Evolutionary conservation across 2,797 vertebrate species (phyloP).

Genomic region (Microctenopoma stevenorrisi): DNA sequence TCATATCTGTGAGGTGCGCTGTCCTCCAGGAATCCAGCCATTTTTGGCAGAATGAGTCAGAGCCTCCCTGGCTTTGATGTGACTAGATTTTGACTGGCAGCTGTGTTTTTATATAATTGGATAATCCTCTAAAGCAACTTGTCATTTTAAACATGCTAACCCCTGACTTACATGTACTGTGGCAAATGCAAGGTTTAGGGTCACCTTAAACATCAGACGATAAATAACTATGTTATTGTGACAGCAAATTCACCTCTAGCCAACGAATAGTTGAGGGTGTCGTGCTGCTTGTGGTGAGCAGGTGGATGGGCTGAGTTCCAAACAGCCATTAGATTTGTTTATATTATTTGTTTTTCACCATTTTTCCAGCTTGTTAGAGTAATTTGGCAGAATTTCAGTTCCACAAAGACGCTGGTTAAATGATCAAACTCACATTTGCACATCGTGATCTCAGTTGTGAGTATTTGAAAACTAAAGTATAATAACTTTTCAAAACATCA

Average conservation of each 20-base stretch:
- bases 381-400: constrained; percentile 6
- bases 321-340: constrained; percentile 5
- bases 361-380: background rate
- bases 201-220: constrained; percentile 51
- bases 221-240: constrained; percentile 24
- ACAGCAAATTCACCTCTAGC: constrained; percentile 40
- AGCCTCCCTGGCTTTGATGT: constrained; percentile 61
- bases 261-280: constrained; percentile 45
- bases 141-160: constrained; percentile 38
- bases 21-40: constrained; percentile 45
- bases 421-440: background rate
- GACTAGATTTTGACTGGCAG: constrained; percentile 58
- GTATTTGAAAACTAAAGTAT: background rate
- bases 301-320: constrained; percentile 13
- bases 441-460: background rate
- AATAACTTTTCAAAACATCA: background rate
- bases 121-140: constrained; percentile 53
- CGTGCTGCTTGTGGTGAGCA: constrained; percentile 13
- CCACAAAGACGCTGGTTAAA: constrained; percentile 2
- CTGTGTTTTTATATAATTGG: constrained; percentile 46
- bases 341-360: background rate
- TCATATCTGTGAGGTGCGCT: constrained; percentile 24
- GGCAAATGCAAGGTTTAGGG: constrained; percentile 27
- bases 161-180: constrained; percentile 40
- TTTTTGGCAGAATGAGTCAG: constrained; percentile 54